Percentiles rank a stretch among this genome's conserved stretches.
Conservation (phyloP, 2,113 vertebrate genomes). For the Cyrtonyx montezumae region DNA sequence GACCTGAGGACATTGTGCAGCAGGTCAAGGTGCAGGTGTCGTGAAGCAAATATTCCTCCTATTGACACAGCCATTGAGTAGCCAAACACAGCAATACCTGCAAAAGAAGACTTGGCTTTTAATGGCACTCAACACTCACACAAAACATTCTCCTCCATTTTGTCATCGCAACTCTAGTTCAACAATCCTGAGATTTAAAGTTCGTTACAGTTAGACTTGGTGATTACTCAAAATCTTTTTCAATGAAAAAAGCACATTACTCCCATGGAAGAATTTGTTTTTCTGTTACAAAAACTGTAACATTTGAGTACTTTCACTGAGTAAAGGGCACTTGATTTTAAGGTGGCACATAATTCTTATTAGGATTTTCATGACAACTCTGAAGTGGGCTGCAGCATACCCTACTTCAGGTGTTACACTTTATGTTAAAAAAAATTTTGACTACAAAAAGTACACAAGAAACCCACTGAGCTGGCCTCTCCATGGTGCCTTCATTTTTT, state of each 20-base stretch:
- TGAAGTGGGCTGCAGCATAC: neutral
- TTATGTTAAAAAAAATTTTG: neutral
- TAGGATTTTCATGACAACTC: neutral
- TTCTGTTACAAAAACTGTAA: neutral
- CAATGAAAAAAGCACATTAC: neutral
- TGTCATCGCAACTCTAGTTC: neutral
- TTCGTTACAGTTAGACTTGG: neutral
- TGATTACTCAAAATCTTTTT: neutral
- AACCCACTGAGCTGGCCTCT: neutral
- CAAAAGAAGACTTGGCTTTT: neutral
- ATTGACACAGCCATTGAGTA: constrained; percentile 92
- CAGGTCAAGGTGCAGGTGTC: constrained; percentile 87
- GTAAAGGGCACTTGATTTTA: neutral
- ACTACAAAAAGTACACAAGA: neutral
- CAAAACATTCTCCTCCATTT: neutral
- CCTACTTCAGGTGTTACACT: neutral
- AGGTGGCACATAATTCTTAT: neutral
- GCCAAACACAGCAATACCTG: constrained; percentile 88
- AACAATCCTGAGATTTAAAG: neutral
- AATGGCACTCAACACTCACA: neutral
- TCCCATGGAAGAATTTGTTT: neutral
- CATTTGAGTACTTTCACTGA: neutral
- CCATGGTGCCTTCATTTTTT: neutral
- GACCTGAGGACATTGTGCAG: constrained; percentile 90
- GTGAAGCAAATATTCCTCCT: constrained; percentile 91